Conservation (phyloP, 2,888 invertebrate genomes). For the Melitaea athalia region DNA sequence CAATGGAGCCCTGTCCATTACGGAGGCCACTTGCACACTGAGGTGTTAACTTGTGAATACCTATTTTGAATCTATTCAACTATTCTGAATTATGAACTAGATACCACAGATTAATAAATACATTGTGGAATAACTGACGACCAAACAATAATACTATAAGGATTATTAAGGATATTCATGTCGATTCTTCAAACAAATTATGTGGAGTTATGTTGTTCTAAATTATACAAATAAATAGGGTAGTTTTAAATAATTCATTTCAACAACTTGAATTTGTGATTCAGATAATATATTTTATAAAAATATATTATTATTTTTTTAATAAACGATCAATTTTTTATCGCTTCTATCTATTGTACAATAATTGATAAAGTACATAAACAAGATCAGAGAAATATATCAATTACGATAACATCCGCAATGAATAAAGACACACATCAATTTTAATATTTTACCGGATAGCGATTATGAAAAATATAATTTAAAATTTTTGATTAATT, state of each 20-base stretch:
- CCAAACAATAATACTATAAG: background rate
- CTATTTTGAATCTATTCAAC: conserved; percentile 34
- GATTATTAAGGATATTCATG: no score
- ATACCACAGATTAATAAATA: conserved; percentile 1
- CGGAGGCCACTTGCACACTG: conserved; percentile 63
- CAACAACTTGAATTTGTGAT: no score
- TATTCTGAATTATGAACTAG: conserved; percentile 29
- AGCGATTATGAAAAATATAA: conserved; percentile 17
- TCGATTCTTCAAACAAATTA: no score
- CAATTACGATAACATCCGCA: background rate
- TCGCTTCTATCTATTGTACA: background rate
- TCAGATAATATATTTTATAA: no score
- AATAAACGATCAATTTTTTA: background rate
- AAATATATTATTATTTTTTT: no score
- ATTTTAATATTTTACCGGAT: conserved; percentile 22
- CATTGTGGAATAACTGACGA: background rate
- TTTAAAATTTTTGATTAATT: conserved; percentile 18
- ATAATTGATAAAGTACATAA: background rate
- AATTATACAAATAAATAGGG: no score
- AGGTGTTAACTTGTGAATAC: conserved; percentile 59
- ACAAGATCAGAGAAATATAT: background rate
- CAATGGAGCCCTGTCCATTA: conserved; percentile 64
- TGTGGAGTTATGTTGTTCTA: no score
- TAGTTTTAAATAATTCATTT: no score
- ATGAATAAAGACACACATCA: conserved; percentile 1